Evolutionary conservation across 2,888 invertebrate genomes (phyloP).

Genomic region (Microplitis manilae): DNA sequence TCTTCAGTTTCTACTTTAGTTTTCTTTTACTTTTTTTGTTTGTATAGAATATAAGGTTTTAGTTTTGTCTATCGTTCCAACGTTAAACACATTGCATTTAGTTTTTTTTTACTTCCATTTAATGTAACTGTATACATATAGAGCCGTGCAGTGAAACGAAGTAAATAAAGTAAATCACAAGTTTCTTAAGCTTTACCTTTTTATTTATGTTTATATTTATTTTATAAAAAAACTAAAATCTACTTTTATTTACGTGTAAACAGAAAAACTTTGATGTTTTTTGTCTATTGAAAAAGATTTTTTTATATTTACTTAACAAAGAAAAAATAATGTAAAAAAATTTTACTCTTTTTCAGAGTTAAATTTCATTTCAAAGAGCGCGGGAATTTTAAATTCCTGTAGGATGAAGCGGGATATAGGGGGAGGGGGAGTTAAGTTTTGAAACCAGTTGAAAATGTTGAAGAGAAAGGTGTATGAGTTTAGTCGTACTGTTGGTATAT

Average conservation of each 20-base stretch:
- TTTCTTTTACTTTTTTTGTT: neutral
- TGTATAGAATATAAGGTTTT: neutral
- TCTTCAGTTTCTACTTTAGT: neutral
- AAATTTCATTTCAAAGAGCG: neutral
- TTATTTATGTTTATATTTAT: neutral
- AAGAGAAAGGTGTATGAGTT: neutral
- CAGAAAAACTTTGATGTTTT: neutral
- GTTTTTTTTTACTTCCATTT: neutral
- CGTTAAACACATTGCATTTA: neutral
- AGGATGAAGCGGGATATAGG: neutral
- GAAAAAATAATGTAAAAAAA: neutral
- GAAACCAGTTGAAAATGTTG: neutral
- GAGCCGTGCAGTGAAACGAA: neutral
- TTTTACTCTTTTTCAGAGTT: neutral
- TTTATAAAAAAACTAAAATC: neutral
- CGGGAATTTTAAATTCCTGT: neutral
- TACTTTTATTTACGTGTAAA: neutral
- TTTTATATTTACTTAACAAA: neutral
- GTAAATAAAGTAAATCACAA: constrained; percentile 13
- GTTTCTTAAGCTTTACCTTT: neutral
- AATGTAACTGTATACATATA: neutral
- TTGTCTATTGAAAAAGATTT: neutral
- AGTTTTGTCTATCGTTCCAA: neutral
- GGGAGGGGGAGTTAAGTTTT: neutral
- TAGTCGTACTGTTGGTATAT: no score